Base-by-base conservation (phyloP, 2,797 vertebrate species). In the Enteromius viviparus region DNA sequence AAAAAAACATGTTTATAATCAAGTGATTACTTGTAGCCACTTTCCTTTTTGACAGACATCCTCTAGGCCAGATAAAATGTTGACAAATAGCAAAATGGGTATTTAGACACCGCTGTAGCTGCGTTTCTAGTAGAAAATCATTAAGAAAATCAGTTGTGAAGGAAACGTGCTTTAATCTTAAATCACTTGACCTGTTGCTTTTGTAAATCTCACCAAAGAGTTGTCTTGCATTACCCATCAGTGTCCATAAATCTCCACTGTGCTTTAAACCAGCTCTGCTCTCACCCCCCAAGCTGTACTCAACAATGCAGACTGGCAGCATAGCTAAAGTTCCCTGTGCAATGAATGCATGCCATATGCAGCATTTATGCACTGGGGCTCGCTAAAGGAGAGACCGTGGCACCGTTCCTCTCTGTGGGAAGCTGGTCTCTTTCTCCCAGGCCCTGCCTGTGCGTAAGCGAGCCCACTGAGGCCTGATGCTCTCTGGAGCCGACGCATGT, bases 401-500 rank as follows among this genome's bases (percentile, higher is more conserved):
- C 81, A 75, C 3, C 1, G 10, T 82, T 62, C 81, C 58, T 83
- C 72, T 40, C 78, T 76, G 66, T 85, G 77, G 78, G 78, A 80
- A 87, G 71, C 75, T 81, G 72, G 11, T 82, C 74, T 74, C 26
- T 74, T 37, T 72, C 82, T 86, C 83, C 68, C n/a, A 78, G 49
- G 77, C 70, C 45, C 11, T 15, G 32, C 37, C 70, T 75, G 40
- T 81, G 78, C 82, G 40, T 75, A 88, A 84, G 72, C 29, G 72
- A 85, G 85, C 26, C 85, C 76, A 34, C 68, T 42, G 82, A 85
- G 84, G 85, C 80, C 62, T 58, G 49, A 70, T 55, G 47, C 69
- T 53, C 66, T 83, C 70, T 83, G 83, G 51, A 89, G 88, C 89
- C 82, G 79, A 79, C 42, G 68, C 89, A 93, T 94, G 93, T 93